Evolutionary conservation across 23 tunicate species (phyloP).

Genomic region (Ciona savignyi): DNA sequence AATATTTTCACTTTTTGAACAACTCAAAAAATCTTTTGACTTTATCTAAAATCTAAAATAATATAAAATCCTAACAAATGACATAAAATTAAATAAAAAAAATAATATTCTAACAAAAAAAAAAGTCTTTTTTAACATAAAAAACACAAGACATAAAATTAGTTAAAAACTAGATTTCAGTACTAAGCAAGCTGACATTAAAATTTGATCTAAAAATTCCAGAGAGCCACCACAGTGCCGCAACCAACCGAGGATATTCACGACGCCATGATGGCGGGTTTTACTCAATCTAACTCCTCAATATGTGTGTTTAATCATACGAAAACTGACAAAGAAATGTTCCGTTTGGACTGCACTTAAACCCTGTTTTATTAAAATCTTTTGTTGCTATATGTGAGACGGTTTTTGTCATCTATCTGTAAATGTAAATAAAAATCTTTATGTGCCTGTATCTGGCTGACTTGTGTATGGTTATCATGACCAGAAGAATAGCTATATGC

Average conservation of each 20-base stretch:
- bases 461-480: too few relatives aligned
- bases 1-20: too few relatives aligned
- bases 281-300: constrained; percentile 48
- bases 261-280: constrained; percentile 90
- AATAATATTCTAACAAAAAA: too few relatives aligned
- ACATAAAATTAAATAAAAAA: not conserved
- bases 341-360: too few relatives aligned
- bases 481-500: too few relatives aligned
- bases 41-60: not conserved
- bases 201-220: constrained; percentile 1
- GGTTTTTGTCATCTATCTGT: not conserved
- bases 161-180: too few relatives aligned
- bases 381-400: not conserved
- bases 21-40: not conserved
- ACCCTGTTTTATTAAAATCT: not conserved
- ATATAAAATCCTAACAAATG: not conserved
- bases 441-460: too few relatives aligned
- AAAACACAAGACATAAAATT: not conserved
- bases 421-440: too few relatives aligned
- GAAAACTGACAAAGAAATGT: too few relatives aligned
- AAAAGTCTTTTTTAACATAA: not conserved
- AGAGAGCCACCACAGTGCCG: constrained; percentile 93
- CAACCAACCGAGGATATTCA: constrained; percentile 92
- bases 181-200: not conserved
- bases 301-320: too few relatives aligned